A percentile compares a stretch with the other conserved stretches of the same genome.
Conservation (phyloP, 2,113 vertebrate genomes). For the Sterrhoptilus dennistouni region DNA sequence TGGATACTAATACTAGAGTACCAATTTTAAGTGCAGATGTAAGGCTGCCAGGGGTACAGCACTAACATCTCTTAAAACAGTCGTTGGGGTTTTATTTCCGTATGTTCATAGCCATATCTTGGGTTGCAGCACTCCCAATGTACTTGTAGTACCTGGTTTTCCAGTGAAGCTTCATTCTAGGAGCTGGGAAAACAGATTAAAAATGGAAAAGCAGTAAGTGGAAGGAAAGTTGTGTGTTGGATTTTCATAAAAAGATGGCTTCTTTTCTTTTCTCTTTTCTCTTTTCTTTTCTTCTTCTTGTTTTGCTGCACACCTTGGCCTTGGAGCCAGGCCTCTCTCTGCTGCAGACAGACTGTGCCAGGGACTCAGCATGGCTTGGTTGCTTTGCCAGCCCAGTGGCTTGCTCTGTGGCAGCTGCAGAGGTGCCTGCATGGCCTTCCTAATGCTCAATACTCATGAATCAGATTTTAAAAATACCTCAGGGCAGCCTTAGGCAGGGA, state of each 20-base stretch:
- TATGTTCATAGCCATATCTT: not conserved
- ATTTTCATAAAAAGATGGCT: not conserved
- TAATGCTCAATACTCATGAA: not conserved
- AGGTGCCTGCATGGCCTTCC: not conserved
- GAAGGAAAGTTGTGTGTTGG: not conserved
- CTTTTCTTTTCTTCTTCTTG: not conserved
- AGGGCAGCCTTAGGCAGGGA: not conserved
- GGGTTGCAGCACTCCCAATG: not conserved
- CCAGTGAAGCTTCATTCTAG: not conserved
- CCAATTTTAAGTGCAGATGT: not conserved
- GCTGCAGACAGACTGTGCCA: not conserved
- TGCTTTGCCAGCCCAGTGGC: not conserved
- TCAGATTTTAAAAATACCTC: not conserved
- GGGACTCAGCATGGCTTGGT: not conserved
- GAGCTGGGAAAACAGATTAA: not conserved
- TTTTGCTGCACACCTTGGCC: not conserved
- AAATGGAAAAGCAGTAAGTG: not conserved
- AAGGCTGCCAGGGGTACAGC: not conserved
- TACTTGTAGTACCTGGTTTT: not conserved
- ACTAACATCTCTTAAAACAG: not conserved
- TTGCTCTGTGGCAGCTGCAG: not conserved
- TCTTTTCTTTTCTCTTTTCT: no score
- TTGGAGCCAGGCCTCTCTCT: not conserved
- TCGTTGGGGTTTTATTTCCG: rapidly evolving
- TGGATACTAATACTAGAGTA: not conserved